Percentiles rank a stretch among this genome's conserved stretches.
These are phyloP conservation scores for Ruditapes philippinarum DNA, from an alignment of 1,140 invertebrate genomes.

Conservation along the genomic window DNA sequence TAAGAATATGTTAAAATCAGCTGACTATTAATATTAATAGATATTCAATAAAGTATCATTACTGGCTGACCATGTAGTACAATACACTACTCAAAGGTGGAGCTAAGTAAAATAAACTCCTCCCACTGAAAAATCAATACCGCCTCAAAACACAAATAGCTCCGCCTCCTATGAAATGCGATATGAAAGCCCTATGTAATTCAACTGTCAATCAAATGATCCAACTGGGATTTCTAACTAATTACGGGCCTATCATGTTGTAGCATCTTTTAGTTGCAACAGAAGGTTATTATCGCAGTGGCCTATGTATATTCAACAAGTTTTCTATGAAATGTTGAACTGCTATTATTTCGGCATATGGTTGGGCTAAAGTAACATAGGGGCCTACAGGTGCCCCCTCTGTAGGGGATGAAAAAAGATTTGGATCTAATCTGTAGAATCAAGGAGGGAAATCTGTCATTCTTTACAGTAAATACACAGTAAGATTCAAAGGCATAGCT, in stretches of 20 bases:
- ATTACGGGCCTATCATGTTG: conserved; percentile 55
- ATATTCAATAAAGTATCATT: conserved; percentile 61
- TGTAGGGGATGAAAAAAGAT: background rate
- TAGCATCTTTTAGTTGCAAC: conserved; percentile 13
- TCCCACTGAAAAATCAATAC: background rate
- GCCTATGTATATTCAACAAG: conserved; percentile 45
- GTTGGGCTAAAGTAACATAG: conserved; percentile 25
- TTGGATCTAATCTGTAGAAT: conserved; percentile 47
- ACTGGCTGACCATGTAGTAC: conserved; percentile 41
- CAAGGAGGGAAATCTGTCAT: conserved; percentile 38
- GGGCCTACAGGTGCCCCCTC: conserved; percentile 43
- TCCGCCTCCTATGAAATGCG: conserved; percentile 40
- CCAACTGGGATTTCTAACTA: conserved; percentile 35
- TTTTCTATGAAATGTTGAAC: conserved; percentile 19
- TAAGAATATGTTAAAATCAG: conserved; percentile 29
- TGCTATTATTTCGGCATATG: conserved; percentile 48
- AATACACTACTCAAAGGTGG: conserved; percentile 39
- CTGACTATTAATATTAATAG: conserved; percentile 58
- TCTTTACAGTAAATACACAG: conserved; percentile 17
- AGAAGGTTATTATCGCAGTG: conserved; percentile 13
- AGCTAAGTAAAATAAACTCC: background rate
- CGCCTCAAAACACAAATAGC: background rate
- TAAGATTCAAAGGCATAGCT: conserved; percentile 28
- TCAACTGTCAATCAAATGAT: conserved; percentile 46
- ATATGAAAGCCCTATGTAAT: conserved; percentile 14